phyloP scores from a whole-genome alignment of 2,113 vertebrate genomes.

The Syngnathus scovelli region DNA sequence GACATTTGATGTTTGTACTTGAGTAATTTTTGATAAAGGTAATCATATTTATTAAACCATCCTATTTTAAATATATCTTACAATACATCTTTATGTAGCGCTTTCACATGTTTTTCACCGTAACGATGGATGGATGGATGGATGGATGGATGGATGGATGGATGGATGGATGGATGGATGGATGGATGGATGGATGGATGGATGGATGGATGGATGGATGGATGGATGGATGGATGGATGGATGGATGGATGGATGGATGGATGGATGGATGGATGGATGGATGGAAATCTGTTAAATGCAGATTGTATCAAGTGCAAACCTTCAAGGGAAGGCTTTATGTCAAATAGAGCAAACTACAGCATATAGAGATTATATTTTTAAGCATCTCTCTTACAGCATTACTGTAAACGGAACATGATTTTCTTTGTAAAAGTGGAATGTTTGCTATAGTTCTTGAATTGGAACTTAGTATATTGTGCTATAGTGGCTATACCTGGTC shows the following conservation, averaged over 20 bases:
- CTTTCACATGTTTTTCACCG: too few species aligned
- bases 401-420: neutral
- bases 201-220: too few species aligned
- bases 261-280: too few species aligned
- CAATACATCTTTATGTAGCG: too few species aligned
- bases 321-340: constrained; percentile 15
- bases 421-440: neutral
- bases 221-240: too few species aligned
- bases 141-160: too few species aligned
- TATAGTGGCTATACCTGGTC: neutral
- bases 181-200: too few species aligned
- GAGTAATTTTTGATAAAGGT: neutral
- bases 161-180: too few species aligned
- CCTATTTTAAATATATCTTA: too few species aligned
- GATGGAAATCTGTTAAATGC: constrained; percentile 6
- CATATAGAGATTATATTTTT: neutral
- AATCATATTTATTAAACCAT: too few species aligned
- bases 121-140: too few species aligned
- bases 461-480: neutral
- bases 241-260: too few species aligned
- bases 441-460: neutral
- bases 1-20: neutral
- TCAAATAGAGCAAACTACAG: neutral
- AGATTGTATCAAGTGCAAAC: constrained; percentile 25
- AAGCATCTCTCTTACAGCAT: neutral